These are phyloP conservation scores for Peromyscus eremicus DNA, from an alignment of 2,797 vertebrate species.

Conservation along the genomic window DNA sequence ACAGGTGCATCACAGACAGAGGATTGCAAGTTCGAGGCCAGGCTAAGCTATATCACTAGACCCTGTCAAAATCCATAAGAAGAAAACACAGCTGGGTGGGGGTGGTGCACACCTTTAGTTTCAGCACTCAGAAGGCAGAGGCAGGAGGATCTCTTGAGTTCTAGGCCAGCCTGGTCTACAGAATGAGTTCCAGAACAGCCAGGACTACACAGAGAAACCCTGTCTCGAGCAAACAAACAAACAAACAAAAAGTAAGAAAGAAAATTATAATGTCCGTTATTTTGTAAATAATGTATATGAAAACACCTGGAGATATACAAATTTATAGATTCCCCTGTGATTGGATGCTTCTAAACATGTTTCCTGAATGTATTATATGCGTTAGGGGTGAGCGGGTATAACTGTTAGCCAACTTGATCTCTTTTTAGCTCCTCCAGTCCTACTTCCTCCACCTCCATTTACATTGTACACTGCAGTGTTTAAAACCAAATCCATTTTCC, in stretches of 20 bases:
- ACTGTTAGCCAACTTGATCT: background rate
- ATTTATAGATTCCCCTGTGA: background rate
- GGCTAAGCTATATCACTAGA: background rate
- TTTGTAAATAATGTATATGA: background rate
- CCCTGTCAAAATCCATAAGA: background rate
- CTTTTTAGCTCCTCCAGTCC: background rate
- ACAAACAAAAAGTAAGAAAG: background rate
- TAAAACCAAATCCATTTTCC: constrained; percentile 49
- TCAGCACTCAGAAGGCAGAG: background rate
- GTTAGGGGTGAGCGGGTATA: background rate
- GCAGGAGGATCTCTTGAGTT: background rate
- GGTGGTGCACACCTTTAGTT: background rate
- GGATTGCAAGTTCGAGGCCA: background rate
- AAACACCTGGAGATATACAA: constrained; percentile 14
- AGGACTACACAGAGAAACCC: background rate
- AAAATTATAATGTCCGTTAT: background rate
- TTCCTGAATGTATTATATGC: background rate
- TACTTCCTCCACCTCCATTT: constrained; percentile 9
- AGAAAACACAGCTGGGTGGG: background rate
- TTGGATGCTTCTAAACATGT: background rate
- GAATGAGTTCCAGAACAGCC: background rate
- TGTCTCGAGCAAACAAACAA: background rate
- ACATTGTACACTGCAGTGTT: background rate
- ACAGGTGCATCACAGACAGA: background rate
- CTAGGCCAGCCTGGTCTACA: background rate